These are phyloP conservation scores for Typhlichthys subterraneus DNA, from an alignment of 2,797 vertebrate genomes.

Conservation along the genomic window DNA sequence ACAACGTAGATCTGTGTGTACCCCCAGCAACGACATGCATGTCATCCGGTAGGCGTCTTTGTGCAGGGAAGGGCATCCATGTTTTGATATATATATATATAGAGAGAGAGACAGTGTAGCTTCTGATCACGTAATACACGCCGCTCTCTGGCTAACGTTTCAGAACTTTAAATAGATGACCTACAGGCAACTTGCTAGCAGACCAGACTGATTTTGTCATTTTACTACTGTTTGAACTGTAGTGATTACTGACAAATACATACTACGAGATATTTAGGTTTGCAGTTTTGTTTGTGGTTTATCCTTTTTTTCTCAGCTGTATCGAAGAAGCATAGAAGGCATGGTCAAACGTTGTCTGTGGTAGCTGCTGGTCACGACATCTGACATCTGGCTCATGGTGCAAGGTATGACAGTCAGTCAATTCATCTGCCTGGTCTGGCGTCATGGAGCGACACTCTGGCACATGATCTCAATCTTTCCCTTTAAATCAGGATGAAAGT, in stretches of 20 bases:
- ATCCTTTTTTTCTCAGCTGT: no score
- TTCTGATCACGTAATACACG: constrained; percentile 77
- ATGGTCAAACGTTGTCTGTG: constrained; percentile 1
- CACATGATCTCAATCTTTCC: constrained; percentile 38
- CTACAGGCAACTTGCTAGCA: constrained; percentile 9
- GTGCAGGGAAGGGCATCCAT: constrained; percentile 55
- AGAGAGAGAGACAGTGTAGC: constrained; percentile 31
- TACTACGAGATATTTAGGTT: no score
- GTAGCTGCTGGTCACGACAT: constrained; percentile 26
- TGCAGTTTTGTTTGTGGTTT: no score
- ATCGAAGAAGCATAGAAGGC: no score
- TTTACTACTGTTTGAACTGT: no score
- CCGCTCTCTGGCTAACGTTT: constrained; percentile 60
- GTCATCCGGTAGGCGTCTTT: constrained; percentile 56
- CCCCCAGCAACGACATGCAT: constrained; percentile 41
- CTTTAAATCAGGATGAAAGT: constrained; percentile 16
- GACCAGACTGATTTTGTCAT: no score
- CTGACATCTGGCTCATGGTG: constrained; percentile 39
- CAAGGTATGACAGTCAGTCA: constrained; percentile 55
- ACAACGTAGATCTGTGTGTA: constrained; percentile 28
- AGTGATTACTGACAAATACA: no score
- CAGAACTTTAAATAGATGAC: constrained; percentile 70
- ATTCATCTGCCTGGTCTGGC: constrained; percentile 46
- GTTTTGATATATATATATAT: constrained; percentile 83
- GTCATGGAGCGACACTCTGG: constrained; percentile 33